phyloP scores from a whole-genome alignment of 2,888 invertebrate species.

The Cotesia congregata region DNA sequence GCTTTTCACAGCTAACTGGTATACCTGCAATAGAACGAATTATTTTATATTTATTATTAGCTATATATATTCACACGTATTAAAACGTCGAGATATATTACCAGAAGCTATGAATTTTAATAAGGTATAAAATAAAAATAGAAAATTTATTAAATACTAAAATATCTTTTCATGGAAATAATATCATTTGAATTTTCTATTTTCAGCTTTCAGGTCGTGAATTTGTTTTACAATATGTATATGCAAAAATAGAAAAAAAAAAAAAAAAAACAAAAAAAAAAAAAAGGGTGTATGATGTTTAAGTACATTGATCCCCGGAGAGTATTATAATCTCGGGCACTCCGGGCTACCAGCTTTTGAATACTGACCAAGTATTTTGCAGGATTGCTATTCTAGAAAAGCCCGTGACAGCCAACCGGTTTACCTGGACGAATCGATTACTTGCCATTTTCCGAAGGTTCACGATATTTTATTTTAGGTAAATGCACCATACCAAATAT shows the following conservation, averaged over 20 bases:
- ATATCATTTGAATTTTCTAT: not conserved
- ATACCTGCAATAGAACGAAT: not conserved
- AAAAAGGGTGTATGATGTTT: not conserved
- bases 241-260: not conserved
- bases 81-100: not conserved
- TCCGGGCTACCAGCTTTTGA: too few species aligned
- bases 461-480: too few species aligned
- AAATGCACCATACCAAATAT: too few species aligned
- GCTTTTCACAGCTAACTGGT: not conserved
- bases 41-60: not conserved
- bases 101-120: not conserved
- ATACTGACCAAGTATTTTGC: too few species aligned
- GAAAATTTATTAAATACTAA: not conserved
- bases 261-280: not conserved
- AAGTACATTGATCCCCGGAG: not conserved
- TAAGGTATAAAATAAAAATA: not conserved
- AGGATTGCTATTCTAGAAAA: too few species aligned
- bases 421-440: too few species aligned
- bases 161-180: not conserved
- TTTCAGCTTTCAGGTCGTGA: not conserved
- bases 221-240: not conserved
- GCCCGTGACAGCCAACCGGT: too few species aligned
- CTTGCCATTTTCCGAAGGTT: too few species aligned
- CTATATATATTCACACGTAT: not conserved
- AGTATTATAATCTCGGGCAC: not conserved